A percentile compares a stretch with the other conserved stretches of the same genome.
Evolutionary conservation across 1,140 invertebrate species (phyloP).

Genomic region (Telenomus remus): DNA sequence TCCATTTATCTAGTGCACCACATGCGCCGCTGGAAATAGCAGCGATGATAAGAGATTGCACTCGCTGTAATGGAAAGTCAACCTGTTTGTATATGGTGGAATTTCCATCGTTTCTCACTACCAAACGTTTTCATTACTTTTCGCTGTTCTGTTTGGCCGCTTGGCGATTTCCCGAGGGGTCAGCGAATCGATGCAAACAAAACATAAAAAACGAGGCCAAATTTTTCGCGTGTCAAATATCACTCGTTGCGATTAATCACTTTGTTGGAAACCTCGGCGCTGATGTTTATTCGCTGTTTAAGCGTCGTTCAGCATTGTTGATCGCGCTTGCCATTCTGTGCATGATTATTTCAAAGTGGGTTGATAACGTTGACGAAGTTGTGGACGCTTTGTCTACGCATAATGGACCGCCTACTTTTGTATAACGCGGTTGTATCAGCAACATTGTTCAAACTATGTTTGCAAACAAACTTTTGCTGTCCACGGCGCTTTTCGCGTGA

Average conservation of each 20-base stretch:
- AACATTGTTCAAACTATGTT: constrained; percentile 40
- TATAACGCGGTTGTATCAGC: constrained; percentile 22
- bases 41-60: constrained; percentile 64
- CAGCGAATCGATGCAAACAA: too few species aligned
- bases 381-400: constrained; percentile 37
- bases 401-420: constrained; percentile 33
- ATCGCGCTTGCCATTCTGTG: too few species aligned
- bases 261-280: too few species aligned
- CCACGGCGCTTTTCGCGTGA: constrained; percentile 23
- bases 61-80: constrained; percentile 65
- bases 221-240: too few species aligned
- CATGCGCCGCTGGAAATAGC: constrained; percentile 53
- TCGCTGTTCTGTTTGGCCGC: constrained; percentile 49
- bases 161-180: constrained; percentile 53
- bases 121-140: constrained; percentile 30
- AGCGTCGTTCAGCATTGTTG: too few species aligned
- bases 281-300: too few species aligned
- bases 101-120: constrained; percentile 44
- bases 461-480: constrained; percentile 54
- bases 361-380: too few species aligned
- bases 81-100: constrained; percentile 51
- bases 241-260: too few species aligned
- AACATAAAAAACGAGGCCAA: too few species aligned
- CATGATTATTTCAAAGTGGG: too few species aligned
- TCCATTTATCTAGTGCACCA: constrained; percentile 61